Conservation (phyloP, 1,140 invertebrate genomes). For the Drosophila miranda region DNA sequence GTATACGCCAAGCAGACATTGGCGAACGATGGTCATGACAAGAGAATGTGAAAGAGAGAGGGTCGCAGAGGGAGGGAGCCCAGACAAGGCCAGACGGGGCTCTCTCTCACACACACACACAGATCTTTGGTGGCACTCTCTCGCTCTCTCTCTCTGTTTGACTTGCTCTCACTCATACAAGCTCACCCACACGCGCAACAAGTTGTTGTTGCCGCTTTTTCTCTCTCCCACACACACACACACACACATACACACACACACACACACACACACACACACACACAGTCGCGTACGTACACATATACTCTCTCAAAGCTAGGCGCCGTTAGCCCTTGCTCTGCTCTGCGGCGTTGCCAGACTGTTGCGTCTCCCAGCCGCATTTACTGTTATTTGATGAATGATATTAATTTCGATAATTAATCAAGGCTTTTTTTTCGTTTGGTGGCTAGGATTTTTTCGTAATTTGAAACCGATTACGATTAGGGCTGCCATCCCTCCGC, state of each 20-base stretch:
- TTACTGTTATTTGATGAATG: slow-evolving; percentile 48
- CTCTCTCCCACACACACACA: slow-evolving; percentile 23
- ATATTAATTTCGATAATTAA: slow-evolving; percentile 45
- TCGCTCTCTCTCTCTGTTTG: background rate
- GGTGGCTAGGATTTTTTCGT: slow-evolving; percentile 14
- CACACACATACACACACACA: slow-evolving; percentile 10
- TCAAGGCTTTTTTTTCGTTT: slow-evolving; percentile 23
- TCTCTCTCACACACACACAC: slow-evolving; percentile 18
- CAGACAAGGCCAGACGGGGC: slow-evolving; percentile 37
- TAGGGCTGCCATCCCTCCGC: slow-evolving; percentile 28
- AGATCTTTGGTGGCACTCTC: background rate
- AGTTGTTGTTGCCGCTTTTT: slow-evolving; percentile 55
- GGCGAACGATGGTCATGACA: slow-evolving; percentile 5
- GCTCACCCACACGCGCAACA: slow-evolving; percentile 61
- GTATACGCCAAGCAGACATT: slow-evolving; percentile 48
- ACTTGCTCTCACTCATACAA: slow-evolving; percentile 44
- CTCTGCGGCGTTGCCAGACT: slow-evolving; percentile 39
- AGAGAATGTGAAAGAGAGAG: slow-evolving; percentile 11
- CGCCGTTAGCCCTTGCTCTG: slow-evolving; percentile 46
- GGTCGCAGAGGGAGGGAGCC: slow-evolving; percentile 32
- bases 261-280: slow-evolving; percentile 7
- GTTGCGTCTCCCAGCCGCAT: slow-evolving; percentile 19
- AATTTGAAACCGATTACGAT: slow-evolving; percentile 40
- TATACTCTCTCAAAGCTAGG: slow-evolving; percentile 9
- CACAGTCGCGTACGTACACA: background rate